Evolutionary conservation across 2,888 invertebrate genomes (phyloP), one percentile per base, ranked within the genome.

Genomic region (Pterobdella sp.): DNA sequence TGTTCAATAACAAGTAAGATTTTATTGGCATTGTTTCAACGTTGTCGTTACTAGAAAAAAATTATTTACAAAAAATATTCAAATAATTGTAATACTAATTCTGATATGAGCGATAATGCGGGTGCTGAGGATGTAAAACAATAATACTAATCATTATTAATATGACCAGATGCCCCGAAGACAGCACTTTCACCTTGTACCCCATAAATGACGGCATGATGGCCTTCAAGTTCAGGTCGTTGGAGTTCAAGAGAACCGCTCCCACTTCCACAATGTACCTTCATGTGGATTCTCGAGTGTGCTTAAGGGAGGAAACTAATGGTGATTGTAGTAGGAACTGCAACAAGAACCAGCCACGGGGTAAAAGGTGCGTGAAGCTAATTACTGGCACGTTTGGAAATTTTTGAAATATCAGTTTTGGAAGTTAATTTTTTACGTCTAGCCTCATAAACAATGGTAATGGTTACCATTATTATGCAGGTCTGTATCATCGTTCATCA

Each of bases 1-100:
- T 82, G 22, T 79, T 81, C 64, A 56, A 65, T 31, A 72, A 81
- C 74, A 82, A 80, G 82, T 82, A 74, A 76, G 80, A 42, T 4
- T 4, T 4, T n/a, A n/a, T n/a, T n/a, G n/a, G n/a, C n/a, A n/a
- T n/a, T n/a, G n/a, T n/a, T n/a, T n/a, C n/a, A n/a, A n/a, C n/a
- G n/a, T n/a, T n/a, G n/a, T n/a, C n/a, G n/a, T n/a, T n/a, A n/a
- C n/a, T n/a, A n/a, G n/a, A n/a, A n/a, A n/a, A n/a, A n/a, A n/a
- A n/a, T n/a, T n/a, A n/a, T n/a, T n/a, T n/a, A n/a, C n/a, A n/a
- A n/a, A n/a, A n/a, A n/a, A n/a, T n/a, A n/a, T n/a, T n/a, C n/a
- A n/a, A n/a, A n/a, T n/a, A n/a, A n/a, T n/a, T n/a, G n/a, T n/a
- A n/a, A n/a, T n/a, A n/a, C n/a, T n/a, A n/a, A n/a, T n/a, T n/a